phyloP scores from a whole-genome alignment of 2,113 vertebrate species.

The Sisor rabdophorus region DNA sequence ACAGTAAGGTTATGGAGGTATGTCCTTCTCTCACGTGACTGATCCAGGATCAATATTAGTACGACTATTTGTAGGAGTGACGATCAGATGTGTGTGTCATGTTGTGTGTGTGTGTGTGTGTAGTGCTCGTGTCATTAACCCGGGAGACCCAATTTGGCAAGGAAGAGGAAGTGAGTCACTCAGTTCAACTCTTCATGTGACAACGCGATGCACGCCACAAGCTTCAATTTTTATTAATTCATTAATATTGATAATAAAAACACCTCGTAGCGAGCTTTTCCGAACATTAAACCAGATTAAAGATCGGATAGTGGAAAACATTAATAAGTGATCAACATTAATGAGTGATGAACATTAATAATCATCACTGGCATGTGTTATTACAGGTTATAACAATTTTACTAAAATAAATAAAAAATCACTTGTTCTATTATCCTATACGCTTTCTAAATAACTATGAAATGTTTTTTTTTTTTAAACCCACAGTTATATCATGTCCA shows the following conservation, averaged over 20 bases:
- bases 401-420: background rate
- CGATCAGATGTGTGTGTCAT: no score
- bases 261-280: background rate
- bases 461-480: background rate
- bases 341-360: background rate
- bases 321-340: no score
- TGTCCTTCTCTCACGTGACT: background rate
- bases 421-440: no score
- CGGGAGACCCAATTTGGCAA: slow-evolving; percentile 17
- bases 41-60: background rate
- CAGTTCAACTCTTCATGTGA: slow-evolving; percentile 43
- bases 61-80: background rate
- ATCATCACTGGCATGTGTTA: background rate
- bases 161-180: slow-evolving; percentile 53
- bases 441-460: background rate
- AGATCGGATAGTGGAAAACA: background rate
- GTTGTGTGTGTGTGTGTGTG: background rate
- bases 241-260: no score
- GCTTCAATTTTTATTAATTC: background rate
- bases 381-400: background rate
- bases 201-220: slow-evolving; percentile 41
- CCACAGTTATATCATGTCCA: background rate
- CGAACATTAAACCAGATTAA: background rate
- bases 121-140: slow-evolving; percentile 15
- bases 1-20: background rate